Evolutionary conservation across 2,797 vertebrate species (phyloP), one percentile per base, ranked within the genome.

Genomic region (Peromyscus eremicus): DNA sequence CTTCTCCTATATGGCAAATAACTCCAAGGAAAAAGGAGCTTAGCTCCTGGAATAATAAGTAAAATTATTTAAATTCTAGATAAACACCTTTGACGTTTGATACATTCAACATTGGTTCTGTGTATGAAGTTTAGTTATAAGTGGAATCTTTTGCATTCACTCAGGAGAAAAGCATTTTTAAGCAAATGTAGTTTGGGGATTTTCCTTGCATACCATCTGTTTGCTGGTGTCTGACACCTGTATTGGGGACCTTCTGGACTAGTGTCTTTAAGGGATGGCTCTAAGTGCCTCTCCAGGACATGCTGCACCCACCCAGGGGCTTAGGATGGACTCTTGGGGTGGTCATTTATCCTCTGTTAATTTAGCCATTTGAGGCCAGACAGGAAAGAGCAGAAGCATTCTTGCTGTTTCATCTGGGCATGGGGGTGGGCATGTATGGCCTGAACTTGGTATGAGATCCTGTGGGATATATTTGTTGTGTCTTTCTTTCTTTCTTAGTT

Each of bases 41-140:
- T 32, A 84, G 87, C 68, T 92, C 27, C 62, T 9, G 14, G 64
- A 76, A 89, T 70, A n/a, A 94, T 70, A n/a, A 94, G 79, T 73
- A 40, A 76, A 87, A 84, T 83, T 71, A 92, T 73, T 89, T 91
- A 87, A 60, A 94, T 94, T 97, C 92, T 93, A 62, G 76, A 12
- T 34, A 87, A 92, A 92, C 49, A 91, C 0, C 2, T 8, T 88
- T 34, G 6, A 80, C 0, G 29, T 60, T 49, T 64, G 70, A 60
- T 49, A 68, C 2, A 17, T 40, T 66, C 73, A 68, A 40, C 16
- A 3, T 8, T 2, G 83, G 88, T 84, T 85, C 27, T 25, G 12
- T 62, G 70, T 76, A n/a, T 40, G 81, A 95, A 92, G 91, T 77
- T 91, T 68, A 77, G 68, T 71, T 85, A n/a, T n/a, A 7, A 80